Percentiles rank a stretch among this genome's conserved stretches.
Conservation (phyloP, 2,113 vertebrate genomes). For the Platysteira castanea region DNA sequence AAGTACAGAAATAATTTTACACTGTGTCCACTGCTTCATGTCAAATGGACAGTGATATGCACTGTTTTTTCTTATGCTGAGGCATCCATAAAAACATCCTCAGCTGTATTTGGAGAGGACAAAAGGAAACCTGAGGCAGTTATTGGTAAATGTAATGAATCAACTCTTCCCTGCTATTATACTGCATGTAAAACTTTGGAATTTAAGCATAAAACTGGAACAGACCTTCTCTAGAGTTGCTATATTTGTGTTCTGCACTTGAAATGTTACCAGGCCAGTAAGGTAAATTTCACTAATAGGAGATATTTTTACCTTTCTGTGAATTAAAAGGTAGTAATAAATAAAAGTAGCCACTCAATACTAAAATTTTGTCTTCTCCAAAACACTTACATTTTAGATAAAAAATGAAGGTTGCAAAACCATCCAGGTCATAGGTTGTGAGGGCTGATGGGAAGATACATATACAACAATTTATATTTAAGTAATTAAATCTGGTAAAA, state of each 20-base stretch:
- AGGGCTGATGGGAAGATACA: neutral
- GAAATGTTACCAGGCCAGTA: neutral
- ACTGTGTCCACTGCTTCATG: neutral
- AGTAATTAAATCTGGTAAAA: neutral
- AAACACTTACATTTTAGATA: neutral
- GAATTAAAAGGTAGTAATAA: neutral
- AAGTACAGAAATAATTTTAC: constrained; percentile 3
- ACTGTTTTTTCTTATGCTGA: neutral
- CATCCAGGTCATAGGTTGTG: neutral
- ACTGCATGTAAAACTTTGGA: neutral
- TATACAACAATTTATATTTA: neutral
- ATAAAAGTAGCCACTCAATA: neutral
- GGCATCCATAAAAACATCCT: neutral
- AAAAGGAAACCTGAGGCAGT: neutral
- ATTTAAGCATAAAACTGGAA: neutral
- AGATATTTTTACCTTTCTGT: neutral
- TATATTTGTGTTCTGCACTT: neutral
- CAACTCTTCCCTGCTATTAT: neutral
- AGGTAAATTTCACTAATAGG: neutral
- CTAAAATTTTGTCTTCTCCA: neutral
- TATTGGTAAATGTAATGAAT: neutral
- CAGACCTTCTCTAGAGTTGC: neutral
- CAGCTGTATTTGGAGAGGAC: neutral
- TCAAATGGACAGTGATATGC: neutral
- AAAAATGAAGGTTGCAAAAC: neutral